Evolutionary conservation across 2,113 vertebrate species (phyloP), one percentile per base, ranked within the genome.

Genomic region (Plectropomus leopardus): DNA sequence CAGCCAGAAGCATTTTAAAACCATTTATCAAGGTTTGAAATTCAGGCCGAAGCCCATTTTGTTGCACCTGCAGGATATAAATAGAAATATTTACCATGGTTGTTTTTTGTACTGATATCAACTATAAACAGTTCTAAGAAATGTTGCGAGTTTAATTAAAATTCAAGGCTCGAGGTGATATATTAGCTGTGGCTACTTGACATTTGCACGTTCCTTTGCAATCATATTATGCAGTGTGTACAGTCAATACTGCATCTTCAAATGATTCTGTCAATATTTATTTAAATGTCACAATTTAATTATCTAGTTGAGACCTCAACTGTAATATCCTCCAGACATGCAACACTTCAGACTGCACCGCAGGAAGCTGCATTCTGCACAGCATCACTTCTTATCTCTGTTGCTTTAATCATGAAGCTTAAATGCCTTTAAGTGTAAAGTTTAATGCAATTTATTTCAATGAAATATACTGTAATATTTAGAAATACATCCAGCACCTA

Each of bases 371-470:
- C 28, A 26, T 14, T 77, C 17, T 59, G 11, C 28, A 26, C 19
- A 26, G 11, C 7, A 57, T 48, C 16, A 15, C 50, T 32, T 53
- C 4, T 24, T 24, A 40, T 24, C 26, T 42, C 51, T 59, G 14
- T 23, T 53, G 24, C 15, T 67, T 53, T 3, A 28, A 16, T 47
- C 28, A 28, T 60, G 16, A 19, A 66, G 15, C 13, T 32, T 32
- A 30, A 14, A 30, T 28, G 7, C 26, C 51, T 42, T 48, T 4
- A 32, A 14, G 42, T 66, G 23, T 44, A 32, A 45, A 36, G 7
- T 69, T 48, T 54, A 61, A 68, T 74, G 7, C 5, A 16, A 73
- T 32, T 2, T 40, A 30, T 58, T n/a, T 14, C 40, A 44, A 59
- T 44, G 45, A 66, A 57, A 17, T n/a, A 19, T 45, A 24, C 15